Conservation (phyloP, 2,113 vertebrate species). For the Platysternon megacephalum region DNA sequence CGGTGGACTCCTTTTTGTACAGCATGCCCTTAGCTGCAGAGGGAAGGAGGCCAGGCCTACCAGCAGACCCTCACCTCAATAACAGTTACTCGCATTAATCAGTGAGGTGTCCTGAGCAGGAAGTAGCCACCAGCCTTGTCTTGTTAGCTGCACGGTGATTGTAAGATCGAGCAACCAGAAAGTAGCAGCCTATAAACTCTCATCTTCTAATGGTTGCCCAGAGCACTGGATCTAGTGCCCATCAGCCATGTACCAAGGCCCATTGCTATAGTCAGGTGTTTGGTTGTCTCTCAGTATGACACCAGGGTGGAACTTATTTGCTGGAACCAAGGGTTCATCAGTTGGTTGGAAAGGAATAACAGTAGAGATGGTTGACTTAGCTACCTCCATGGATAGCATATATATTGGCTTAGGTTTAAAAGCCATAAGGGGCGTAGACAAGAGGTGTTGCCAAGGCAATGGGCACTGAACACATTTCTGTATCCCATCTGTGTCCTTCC, state of each 20-base stretch:
- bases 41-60: not conserved
- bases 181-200: accelerated
- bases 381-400: not conserved
- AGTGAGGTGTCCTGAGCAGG: not conserved
- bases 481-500: not conserved
- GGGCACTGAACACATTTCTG: not conserved
- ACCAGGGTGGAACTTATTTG: not conserved
- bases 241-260: not conserved
- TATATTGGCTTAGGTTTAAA: not conserved
- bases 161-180: not conserved
- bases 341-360: not conserved
- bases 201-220: not conserved
- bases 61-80: not conserved
- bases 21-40: not conserved
- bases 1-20: not conserved
- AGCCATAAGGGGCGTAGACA: not conserved
- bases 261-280: not conserved
- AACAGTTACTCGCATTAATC: not conserved
- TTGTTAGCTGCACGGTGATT: not conserved
- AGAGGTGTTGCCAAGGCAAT: no score
- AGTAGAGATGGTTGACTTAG: not conserved
- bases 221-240: not conserved
- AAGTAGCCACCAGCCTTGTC: not conserved
- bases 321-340: not conserved
- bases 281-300: not conserved